Evolutionary conservation across 2,113 vertebrate species (phyloP).

Genomic region (Dicrurus megarhynchus): DNA sequence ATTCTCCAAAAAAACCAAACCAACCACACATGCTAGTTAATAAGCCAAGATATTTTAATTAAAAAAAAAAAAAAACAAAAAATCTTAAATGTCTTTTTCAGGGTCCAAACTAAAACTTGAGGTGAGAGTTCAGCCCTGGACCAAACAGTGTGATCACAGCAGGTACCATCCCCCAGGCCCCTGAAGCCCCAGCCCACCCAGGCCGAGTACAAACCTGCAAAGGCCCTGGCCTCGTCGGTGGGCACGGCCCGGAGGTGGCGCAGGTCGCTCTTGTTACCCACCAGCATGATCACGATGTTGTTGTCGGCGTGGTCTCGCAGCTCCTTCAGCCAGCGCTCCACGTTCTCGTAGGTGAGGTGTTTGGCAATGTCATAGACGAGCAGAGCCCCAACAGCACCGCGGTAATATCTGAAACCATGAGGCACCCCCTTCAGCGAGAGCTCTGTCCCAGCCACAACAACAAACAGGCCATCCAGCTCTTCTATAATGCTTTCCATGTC

Average conservation of each 20-base stretch:
- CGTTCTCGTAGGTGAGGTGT: conserved; percentile 94
- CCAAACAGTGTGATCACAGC: not conserved
- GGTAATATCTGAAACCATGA: conserved; percentile 82
- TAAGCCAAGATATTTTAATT: not conserved
- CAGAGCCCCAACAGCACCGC: conserved; percentile 89
- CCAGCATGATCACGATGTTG: conserved; percentile 97
- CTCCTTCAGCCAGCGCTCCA: conserved; percentile 97
- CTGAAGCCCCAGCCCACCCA: not conserved
- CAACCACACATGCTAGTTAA: not conserved
- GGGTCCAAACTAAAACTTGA: not conserved
- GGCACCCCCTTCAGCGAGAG: not conserved
- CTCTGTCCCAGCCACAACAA: not conserved
- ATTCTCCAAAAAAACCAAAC: not conserved
- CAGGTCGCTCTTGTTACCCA: conserved; percentile 96
- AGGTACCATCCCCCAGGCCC: not conserved
- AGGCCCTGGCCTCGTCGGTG: conserved; percentile 91
- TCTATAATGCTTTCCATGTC: accelerated
- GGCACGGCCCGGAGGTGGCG: conserved; percentile 92
- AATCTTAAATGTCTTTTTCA: not conserved
- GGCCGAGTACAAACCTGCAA: conserved; percentile 76
- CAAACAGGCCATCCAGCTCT: accelerated
- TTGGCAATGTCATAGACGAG: conserved; percentile 97
- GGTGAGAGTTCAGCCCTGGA: not conserved
- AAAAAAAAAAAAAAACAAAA: not conserved
- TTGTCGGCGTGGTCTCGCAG: conserved; percentile 95